Percentiles rank a stretch among this genome's conserved stretches.
Conservation (phyloP, 2,888 invertebrate genomes). For the Mantis religiosa region DNA sequence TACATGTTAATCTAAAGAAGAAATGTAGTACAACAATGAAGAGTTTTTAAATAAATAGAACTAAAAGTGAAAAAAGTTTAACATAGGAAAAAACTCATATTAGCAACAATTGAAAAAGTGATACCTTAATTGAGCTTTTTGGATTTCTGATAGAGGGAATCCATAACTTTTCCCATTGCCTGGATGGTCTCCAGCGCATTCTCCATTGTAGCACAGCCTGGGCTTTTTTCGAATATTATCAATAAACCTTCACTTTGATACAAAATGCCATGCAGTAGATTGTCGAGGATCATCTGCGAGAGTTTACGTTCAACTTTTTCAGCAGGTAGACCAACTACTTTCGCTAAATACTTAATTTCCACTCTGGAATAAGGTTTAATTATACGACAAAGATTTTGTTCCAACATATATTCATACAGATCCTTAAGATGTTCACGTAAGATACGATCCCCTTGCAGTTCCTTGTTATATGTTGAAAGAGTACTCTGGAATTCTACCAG, state of each 20-base stretch:
- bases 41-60: no score
- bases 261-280: constrained; percentile 93
- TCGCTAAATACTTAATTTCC: constrained; percentile 82
- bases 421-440: constrained; percentile 95
- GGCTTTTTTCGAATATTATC: constrained; percentile 93
- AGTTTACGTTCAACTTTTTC: constrained; percentile 95
- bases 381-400: constrained; percentile 96
- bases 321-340: constrained; percentile 84
- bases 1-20: no score
- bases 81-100: no score
- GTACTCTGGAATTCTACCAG: constrained; percentile 93
- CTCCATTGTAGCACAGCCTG: constrained; percentile 95
- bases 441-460: constrained; percentile 93
- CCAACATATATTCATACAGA: constrained; percentile 96
- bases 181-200: constrained; percentile 95
- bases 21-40: no score
- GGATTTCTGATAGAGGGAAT: constrained; percentile 97
- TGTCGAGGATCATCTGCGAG: constrained; percentile 99
- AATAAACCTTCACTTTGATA: constrained; percentile 98
- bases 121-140: constrained; percentile 84
- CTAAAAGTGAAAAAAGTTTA: no score
- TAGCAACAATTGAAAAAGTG: no score
- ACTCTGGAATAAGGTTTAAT: constrained; percentile 98
- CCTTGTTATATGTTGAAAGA: constrained; percentile 77
- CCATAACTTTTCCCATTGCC: constrained; percentile 99